These are phyloP conservation scores for Anguilla marmorata DNA, from an alignment of 2,797 vertebrate genomes.

Conservation along the genomic window DNA sequence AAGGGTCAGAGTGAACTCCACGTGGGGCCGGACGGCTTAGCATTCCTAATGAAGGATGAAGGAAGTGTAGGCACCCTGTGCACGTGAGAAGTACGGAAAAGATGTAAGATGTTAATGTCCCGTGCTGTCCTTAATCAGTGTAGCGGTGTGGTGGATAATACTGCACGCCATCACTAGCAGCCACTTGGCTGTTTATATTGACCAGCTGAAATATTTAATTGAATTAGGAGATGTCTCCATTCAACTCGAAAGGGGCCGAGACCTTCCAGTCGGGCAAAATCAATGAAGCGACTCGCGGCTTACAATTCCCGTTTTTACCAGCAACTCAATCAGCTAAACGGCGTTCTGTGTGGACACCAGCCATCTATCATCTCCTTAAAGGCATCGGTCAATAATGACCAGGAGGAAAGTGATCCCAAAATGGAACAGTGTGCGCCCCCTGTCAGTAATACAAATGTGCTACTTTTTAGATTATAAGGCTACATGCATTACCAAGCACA, in stretches of 20 bases:
- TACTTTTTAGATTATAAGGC: not conserved
- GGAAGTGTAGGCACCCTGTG: not conserved
- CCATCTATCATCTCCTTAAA: not conserved
- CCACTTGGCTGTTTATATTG: not conserved
- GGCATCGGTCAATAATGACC: not conserved
- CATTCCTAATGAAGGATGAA: not conserved
- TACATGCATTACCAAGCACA: not conserved
- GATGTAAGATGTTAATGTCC: not conserved
- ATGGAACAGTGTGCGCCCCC: not conserved
- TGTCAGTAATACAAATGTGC: not conserved
- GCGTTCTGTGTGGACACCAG: not conserved
- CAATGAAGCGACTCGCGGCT: slow-evolving; percentile 46
- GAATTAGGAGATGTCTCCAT: slow-evolving; percentile 49
- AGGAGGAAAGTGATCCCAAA: not conserved
- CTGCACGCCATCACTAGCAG: not conserved
- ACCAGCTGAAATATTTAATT: not conserved
- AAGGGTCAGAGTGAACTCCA: slow-evolving; percentile 15
- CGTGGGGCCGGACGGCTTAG: not conserved
- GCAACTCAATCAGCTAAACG: slow-evolving; percentile 5
- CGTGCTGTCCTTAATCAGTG: not conserved
- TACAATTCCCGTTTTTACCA: not conserved
- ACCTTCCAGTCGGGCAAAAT: slow-evolving; percentile 55
- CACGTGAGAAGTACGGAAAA: not conserved
- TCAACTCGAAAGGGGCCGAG: slow-evolving; percentile 40
- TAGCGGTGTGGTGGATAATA: not conserved